Base-by-base conservation (phyloP, 2,888 invertebrate species). In the Teleiodes luculella region DNA sequence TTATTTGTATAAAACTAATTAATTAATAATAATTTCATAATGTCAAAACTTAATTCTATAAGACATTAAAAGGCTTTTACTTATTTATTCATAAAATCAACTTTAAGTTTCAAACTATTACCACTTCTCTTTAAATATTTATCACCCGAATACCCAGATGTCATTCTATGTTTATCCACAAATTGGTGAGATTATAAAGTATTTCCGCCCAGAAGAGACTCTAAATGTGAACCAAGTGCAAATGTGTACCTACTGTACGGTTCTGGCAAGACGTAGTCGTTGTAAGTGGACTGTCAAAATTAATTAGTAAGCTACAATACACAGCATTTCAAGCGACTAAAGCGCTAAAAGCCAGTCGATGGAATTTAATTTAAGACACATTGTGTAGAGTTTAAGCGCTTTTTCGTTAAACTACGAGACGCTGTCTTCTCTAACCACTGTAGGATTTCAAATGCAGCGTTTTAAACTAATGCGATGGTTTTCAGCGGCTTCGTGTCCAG, bases 271-370 rank as follows among this genome's bases (percentile, higher is more conserved):
- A 67, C 62, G 65, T 71, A 71, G 70, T 62, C 64, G 75, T 6
- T 71, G 67, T 80, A 80, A 83, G 83, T 80, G 83, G 80, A 76
- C 80, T 81, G 83, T 82, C 83, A 79, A 77, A 86, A 86, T 84
- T 86, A 88, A 87, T 87, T 86, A 86, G 78, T 73, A 69, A 76
- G 79, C 78, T 78, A 73, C 63, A 67, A 70, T 78, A 74, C 64
- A 67, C 64, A 65, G 67, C 71, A 67, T 71, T 61, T 59, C 57
- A 71, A 83, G 78, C 80, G 65, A 77, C 76, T 80, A 68, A 62
- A 78, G 67, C 65, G 81, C 80, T 80, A 74, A 68, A 74, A 74
- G 68, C 67, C 61, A 59, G 67, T 59, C 61, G 51, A 56, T 57
- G 58, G 60, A 64, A 60, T 57, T 59, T 53, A 62, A 68, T 66